Evolutionary conservation across 2,888 invertebrate genomes (phyloP).

Genomic region (Drosophila acutilabella): DNA sequence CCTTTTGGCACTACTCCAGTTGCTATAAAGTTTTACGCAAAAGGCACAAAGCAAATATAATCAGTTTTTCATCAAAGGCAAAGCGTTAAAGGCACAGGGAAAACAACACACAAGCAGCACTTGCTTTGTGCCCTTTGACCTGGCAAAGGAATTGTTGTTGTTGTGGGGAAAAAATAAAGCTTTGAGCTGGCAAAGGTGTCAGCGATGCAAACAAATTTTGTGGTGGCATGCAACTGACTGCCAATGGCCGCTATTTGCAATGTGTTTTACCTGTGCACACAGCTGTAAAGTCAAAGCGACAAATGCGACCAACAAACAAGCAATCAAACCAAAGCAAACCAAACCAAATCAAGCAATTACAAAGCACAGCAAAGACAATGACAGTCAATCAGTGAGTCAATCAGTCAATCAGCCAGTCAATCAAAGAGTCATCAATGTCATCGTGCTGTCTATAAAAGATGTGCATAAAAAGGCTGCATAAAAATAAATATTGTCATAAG

Average conservation of each 20-base stretch:
- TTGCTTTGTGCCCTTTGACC: constrained; percentile 71
- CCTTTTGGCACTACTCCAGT: background rate
- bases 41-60: constrained; percentile 15
- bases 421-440: constrained; percentile 49
- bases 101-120: constrained; percentile 43
- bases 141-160: constrained; percentile 23
- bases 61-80: constrained; percentile 10
- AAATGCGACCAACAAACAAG: constrained; percentile 39
- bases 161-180: constrained; percentile 41
- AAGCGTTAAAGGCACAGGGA: constrained; percentile 7
- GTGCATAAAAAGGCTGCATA: constrained; percentile 23
- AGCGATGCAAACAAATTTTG: constrained; percentile 69
- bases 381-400: constrained; percentile 24
- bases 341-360: constrained; percentile 43
- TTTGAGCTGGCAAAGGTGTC: constrained; percentile 61
- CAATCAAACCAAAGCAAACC: constrained; percentile 44
- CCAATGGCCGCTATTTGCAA: constrained; percentile 13
- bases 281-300: constrained; percentile 75
- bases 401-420: constrained; percentile 5
- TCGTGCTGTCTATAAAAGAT: constrained; percentile 24
- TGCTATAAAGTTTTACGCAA: constrained; percentile 1
- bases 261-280: constrained; percentile 60
- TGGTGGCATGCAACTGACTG: constrained; percentile 8
- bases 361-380: constrained; percentile 37
- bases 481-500: constrained; percentile 58